Evolutionary conservation across 2,888 invertebrate species (phyloP).

Genomic region (Thymelicus lineola): DNA sequence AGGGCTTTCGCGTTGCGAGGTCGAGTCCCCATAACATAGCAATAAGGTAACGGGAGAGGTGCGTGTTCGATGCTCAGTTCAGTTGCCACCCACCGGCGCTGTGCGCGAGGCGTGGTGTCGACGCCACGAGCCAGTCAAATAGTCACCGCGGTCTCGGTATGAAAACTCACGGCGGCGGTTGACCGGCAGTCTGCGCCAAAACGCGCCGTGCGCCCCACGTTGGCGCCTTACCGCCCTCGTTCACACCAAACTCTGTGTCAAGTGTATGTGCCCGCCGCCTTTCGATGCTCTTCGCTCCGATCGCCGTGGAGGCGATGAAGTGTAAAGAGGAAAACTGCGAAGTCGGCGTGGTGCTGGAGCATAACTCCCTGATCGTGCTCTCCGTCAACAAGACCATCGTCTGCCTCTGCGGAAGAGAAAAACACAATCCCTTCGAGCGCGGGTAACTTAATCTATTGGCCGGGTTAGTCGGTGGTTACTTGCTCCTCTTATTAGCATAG

Average conservation of each 20-base stretch:
- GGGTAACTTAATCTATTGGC: conserved; percentile 64
- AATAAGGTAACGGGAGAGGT: conserved; percentile 84
- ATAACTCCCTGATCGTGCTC: conserved; percentile 81
- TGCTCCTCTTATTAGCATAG: background rate
- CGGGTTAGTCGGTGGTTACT: conserved; percentile 10
- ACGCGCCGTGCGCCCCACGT: conserved; percentile 67
- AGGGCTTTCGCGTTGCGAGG: conserved; percentile 74
- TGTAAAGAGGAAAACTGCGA: conserved; percentile 85
- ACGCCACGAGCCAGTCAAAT: conserved; percentile 73
- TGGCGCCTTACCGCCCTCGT: conserved; percentile 58
- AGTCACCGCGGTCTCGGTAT: conserved; percentile 74
- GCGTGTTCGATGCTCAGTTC: conserved; percentile 54
- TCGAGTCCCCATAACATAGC: conserved; percentile 79
- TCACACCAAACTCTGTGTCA: conserved; percentile 55
- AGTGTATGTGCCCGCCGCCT: conserved; percentile 73
- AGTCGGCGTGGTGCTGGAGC: conserved; percentile 82
- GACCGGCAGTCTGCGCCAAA: conserved; percentile 77
- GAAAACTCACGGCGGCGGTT: conserved; percentile 64
- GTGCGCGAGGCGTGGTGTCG: conserved; percentile 76
- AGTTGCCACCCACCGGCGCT: conserved; percentile 79
- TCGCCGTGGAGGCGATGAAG: conserved; percentile 85
- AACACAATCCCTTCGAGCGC: conserved; percentile 80
- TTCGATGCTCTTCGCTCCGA: conserved; percentile 83
- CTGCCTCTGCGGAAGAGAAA: conserved; percentile 81
- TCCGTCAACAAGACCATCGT: conserved; percentile 82